Percentiles rank a stretch among this genome's conserved stretches.
phyloP scores from a whole-genome alignment of 1,140 invertebrate genomes.

The Rhopalosiphum padi region DNA sequence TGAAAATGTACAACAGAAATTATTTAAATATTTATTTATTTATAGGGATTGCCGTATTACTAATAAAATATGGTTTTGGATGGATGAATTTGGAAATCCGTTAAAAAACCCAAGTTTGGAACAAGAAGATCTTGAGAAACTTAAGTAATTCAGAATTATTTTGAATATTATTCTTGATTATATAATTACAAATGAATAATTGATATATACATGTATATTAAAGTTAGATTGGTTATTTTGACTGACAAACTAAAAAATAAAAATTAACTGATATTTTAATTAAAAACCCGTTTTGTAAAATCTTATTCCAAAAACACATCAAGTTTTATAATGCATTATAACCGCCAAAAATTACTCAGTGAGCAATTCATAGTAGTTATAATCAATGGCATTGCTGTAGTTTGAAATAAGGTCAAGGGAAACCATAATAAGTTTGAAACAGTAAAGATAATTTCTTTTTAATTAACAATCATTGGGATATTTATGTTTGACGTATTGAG shows the following conservation, averaged over 20 bases:
- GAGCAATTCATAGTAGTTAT: background rate
- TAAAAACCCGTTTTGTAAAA: background rate
- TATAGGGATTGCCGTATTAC: slow-evolving; percentile 57
- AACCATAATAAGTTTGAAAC: background rate
- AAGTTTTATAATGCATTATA: background rate
- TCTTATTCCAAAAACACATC: background rate
- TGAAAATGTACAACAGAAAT: background rate
- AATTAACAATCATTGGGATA: background rate
- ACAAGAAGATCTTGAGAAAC: slow-evolving; percentile 29
- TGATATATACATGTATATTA: background rate
- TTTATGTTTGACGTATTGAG: background rate
- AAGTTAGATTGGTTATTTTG: background rate
- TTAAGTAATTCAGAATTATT: background rate
- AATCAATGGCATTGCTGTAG: background rate
- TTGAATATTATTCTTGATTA: background rate
- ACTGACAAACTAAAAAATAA: background rate
- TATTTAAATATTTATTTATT: background rate
- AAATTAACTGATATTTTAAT: background rate
- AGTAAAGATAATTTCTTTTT: background rate
- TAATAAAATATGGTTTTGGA: slow-evolving; percentile 58
- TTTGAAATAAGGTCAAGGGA: background rate
- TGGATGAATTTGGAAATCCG: slow-evolving; percentile 55
- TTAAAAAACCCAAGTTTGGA: slow-evolving; percentile 10
- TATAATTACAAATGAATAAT: background rate
- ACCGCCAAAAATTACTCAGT: background rate